These are phyloP conservation scores for Phodopus roborovskii DNA, from an alignment of 2,113 vertebrate species.

Conservation along the genomic window DNA sequence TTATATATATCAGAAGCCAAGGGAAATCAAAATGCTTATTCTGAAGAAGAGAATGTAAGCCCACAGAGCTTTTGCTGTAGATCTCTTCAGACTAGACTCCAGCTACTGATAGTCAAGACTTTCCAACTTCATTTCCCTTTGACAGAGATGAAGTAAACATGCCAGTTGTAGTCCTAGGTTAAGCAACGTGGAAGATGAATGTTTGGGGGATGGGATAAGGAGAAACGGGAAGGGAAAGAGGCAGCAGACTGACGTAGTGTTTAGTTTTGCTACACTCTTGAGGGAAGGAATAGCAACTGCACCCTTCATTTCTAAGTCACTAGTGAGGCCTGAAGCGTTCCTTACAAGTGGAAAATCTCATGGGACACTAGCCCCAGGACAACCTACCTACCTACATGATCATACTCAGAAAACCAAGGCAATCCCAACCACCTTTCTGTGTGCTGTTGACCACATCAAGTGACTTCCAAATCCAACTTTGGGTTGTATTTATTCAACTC, in stretches of 20 bases:
- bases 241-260: conserved; percentile 57
- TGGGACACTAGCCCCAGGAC: conserved; percentile 62
- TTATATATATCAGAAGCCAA: background rate
- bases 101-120: background rate
- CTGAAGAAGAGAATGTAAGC: background rate
- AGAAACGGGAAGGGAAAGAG: conserved; percentile 33
- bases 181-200: background rate
- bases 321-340: background rate
- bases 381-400: conserved; percentile 13
- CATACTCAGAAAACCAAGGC: background rate
- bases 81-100: background rate
- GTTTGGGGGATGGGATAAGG: conserved; percentile 23
- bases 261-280: background rate
- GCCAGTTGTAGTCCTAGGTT: background rate
- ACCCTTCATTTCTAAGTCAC: conserved; percentile 62
- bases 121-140: background rate
- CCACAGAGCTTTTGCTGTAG: background rate
- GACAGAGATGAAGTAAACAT: background rate
- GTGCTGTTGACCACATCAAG: background rate
- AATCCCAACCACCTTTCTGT: background rate
- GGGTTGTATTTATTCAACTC: background rate
- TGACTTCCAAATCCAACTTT: background rate
- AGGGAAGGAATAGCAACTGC: conserved; percentile 1
- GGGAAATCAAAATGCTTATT: conserved; percentile 31
- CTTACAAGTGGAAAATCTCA: conserved; percentile 62